Evolutionary conservation across 2,113 vertebrate genomes (phyloP).

Genomic region (Paralichthys olivaceus): DNA sequence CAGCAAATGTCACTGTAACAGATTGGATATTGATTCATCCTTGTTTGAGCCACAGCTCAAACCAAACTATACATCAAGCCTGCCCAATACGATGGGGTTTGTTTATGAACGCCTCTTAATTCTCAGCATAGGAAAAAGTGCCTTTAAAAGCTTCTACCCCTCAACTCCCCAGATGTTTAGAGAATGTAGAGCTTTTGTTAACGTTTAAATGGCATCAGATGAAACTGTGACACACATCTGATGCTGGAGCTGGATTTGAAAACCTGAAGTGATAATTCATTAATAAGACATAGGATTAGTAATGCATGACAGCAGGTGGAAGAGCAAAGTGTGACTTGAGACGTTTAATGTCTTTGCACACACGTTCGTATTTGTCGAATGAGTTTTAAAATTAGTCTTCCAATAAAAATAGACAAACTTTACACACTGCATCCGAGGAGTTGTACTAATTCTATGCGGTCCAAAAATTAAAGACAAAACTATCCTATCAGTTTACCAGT

Average conservation of each 20-base stretch:
- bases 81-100: conserved; percentile 30
- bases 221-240: conserved; percentile 30
- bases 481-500: not conserved
- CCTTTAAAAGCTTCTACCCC: conserved; percentile 11
- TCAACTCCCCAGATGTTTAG: conserved; percentile 31
- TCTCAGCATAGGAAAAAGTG: conserved; percentile 59
- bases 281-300: not conserved
- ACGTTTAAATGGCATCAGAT: conserved; percentile 35
- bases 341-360: no score
- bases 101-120: conserved; percentile 77
- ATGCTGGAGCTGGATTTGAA: not conserved
- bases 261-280: not conserved
- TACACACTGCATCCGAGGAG: not conserved
- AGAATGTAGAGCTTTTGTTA: conserved; percentile 60
- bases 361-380: no score
- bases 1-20: conserved; percentile 80
- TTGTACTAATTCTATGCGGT: no score
- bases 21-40: conserved; percentile 76
- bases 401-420: no score
- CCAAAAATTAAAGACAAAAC: not conserved
- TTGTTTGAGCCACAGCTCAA: conserved; percentile 58
- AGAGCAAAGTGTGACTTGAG: no score
- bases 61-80: conserved; percentile 72
- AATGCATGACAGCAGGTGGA: no score
- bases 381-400: no score